Conservation (phyloP, 2,888 invertebrate genomes). For the Nomada lathburiana region DNA sequence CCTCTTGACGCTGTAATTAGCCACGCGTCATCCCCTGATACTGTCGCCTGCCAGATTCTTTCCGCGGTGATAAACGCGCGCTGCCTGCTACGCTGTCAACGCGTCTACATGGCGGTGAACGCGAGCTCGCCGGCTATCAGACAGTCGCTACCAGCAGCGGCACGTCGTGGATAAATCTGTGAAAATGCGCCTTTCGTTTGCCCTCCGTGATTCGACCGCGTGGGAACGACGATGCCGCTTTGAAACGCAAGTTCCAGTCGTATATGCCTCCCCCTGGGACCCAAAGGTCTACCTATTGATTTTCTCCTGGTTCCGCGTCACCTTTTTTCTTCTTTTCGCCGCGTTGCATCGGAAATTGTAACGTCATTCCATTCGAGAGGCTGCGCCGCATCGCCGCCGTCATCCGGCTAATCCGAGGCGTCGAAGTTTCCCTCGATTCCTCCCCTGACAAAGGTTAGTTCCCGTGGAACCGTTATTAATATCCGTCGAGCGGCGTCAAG, state of each 20-base stretch:
- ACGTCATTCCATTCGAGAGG: conserved; percentile 52
- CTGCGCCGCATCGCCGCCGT: neutral
- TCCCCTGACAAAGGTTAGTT: neutral
- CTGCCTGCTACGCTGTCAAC: conserved; percentile 10
- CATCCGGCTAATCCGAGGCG: conserved; percentile 30
- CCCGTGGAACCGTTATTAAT: conserved; percentile 44
- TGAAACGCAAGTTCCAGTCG: conserved; percentile 39
- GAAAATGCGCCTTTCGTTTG: conserved; percentile 64
- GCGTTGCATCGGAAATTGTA: conserved; percentile 61
- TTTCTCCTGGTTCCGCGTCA: conserved; percentile 46
- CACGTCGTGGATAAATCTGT: conserved; percentile 64
- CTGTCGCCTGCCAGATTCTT: conserved; percentile 44
- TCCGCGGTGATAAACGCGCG: conserved; percentile 51
- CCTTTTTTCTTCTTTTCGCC: conserved; percentile 29
- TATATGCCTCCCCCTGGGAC: conserved; percentile 10
- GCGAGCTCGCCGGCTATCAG: conserved; percentile 25
- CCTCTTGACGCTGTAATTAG: conserved; percentile 70
- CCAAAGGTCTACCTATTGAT: conserved; percentile 70
- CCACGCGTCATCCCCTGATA: conserved; percentile 63
- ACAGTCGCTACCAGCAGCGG: neutral
- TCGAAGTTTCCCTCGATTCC: conserved; percentile 9
- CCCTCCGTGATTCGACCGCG: conserved; percentile 35
- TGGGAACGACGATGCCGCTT: conserved; percentile 40
- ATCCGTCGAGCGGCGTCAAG: conserved; percentile 23
- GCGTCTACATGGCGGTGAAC: conserved; percentile 16